Percentiles rank a stretch among this genome's conserved stretches.
Evolutionary conservation across 2,888 invertebrate genomes (phyloP).

Genomic region (Priocnemis perturbator): DNA sequence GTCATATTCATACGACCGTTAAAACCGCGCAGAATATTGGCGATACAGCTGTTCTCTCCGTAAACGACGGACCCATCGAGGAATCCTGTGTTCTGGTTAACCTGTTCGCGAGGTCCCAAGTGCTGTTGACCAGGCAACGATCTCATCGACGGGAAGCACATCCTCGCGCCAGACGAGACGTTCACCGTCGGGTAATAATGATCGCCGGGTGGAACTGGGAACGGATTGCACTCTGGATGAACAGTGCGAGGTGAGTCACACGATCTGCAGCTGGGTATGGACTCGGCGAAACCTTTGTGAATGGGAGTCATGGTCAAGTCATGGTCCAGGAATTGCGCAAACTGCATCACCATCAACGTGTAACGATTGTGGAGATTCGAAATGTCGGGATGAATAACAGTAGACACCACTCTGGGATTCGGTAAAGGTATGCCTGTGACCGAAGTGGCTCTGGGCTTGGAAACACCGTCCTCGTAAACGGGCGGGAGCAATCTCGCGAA

Average conservation of each 20-base stretch:
- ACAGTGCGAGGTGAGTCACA: conserved; percentile 92
- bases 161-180: conserved; percentile 86
- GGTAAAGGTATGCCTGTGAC: conserved; percentile 87
- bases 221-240: conserved; percentile 95
- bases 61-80: conserved; percentile 92
- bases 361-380: conserved; percentile 92
- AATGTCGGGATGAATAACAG: conserved; percentile 93
- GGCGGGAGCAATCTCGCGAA: conserved; percentile 91
- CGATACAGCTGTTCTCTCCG: conserved; percentile 91
- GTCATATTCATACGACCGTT: conserved; percentile 91
- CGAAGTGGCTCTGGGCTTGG: conserved; percentile 85
- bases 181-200: conserved; percentile 93
- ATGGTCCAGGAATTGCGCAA: conserved; percentile 95
- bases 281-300: conserved; percentile 92
- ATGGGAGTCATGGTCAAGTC: conserved; percentile 96
- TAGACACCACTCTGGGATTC: conserved; percentile 90
- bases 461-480: conserved; percentile 92
- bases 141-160: conserved; percentile 96
- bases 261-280: conserved; percentile 91
- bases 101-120: conserved; percentile 86
- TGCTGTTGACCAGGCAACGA: conserved; percentile 94
- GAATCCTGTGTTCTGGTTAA: conserved; percentile 95
- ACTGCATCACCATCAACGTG: conserved; percentile 96
- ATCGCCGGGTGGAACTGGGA: conserved; percentile 91
- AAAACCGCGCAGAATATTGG: conserved; percentile 85